phyloP scores from a whole-genome alignment of 2,888 invertebrate genomes.

The Heliconius sara region DNA sequence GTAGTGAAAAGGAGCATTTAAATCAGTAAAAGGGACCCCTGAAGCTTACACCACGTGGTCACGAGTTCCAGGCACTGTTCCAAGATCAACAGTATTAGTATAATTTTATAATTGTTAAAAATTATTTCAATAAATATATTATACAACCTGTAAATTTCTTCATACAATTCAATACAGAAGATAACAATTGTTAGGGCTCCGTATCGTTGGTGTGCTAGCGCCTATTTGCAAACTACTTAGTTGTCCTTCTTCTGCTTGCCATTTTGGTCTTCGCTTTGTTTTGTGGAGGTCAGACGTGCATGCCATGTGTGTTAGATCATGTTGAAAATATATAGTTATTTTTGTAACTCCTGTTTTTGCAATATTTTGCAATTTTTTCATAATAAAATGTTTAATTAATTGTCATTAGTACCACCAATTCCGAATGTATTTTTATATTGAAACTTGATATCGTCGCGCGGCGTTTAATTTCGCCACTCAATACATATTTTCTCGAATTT shows the following conservation, averaged over 20 bases:
- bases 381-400: neutral
- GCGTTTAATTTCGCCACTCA: neutral
- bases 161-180: too few species aligned
- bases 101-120: too few species aligned
- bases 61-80: too few species aligned
- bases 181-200: too few species aligned
- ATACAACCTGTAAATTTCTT: too few species aligned
- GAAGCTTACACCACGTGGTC: too few species aligned
- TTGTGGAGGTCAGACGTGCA: neutral
- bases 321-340: neutral
- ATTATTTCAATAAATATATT: too few species aligned
- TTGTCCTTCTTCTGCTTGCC: neutral
- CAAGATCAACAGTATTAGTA: too few species aligned
- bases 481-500: too few species aligned
- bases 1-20: too few species aligned
- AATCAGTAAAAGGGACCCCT: too few species aligned
- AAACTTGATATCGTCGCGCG: neutral
- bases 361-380: slow-evolving; percentile 3
- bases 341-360: neutral
- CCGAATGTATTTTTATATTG: neutral
- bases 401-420: neutral
- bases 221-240: neutral
- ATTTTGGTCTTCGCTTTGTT: neutral
- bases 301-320: neutral
- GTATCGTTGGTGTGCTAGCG: neutral